Evolutionary conservation across 2,797 vertebrate genomes (phyloP).

Genomic region (Brachymystax lenok): DNA sequence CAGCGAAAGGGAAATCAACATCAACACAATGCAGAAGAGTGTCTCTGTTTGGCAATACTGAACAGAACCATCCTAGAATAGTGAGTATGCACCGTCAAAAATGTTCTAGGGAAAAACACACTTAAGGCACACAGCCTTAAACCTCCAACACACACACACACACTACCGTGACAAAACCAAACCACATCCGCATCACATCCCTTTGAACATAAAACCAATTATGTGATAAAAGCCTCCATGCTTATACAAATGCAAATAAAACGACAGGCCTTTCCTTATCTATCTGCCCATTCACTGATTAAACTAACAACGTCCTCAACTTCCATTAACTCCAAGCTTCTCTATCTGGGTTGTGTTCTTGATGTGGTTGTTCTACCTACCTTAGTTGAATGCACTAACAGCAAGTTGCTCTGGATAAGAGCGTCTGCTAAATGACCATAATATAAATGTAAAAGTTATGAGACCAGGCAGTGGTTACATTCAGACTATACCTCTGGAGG

Average conservation of each 20-base stretch:
- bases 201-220: slow-evolving; percentile 49
- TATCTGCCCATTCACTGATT: slow-evolving; percentile 31
- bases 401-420: background rate
- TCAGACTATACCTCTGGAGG: slow-evolving; percentile 13
- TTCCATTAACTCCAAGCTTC: slow-evolving; percentile 12
- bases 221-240: slow-evolving; percentile 33
- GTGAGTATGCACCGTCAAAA: no score
- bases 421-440: background rate
- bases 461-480: background rate
- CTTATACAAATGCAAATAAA: slow-evolving; percentile 14
- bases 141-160: background rate
- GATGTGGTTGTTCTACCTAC: slow-evolving; percentile 13
- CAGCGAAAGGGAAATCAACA: no score
- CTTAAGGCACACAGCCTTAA: no score
- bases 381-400: background rate
- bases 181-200: slow-evolving; percentile 26
- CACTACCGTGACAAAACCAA: slow-evolving; percentile 14
- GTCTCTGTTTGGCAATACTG: background rate
- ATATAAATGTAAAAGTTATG: background rate
- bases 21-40: background rate
- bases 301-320: slow-evolving; percentile 5
- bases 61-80: background rate
- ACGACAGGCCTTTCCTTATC: slow-evolving; percentile 23
- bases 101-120: no score
- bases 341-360: background rate